These are phyloP conservation scores for Rhinolophus sinicus DNA, from an alignment of 2,113 vertebrate species.

Conservation along the genomic window DNA sequence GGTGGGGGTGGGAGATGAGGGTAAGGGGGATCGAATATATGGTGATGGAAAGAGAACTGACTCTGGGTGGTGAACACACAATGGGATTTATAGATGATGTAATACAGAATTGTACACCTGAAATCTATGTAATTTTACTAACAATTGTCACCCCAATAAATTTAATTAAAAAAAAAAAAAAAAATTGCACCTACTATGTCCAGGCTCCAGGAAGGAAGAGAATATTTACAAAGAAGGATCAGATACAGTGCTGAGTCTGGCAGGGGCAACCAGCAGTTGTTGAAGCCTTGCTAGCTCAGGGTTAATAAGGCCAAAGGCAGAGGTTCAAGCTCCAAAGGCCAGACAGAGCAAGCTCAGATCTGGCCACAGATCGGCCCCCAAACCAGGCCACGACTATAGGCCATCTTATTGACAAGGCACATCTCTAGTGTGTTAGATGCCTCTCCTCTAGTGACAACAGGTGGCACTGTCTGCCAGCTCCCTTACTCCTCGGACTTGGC, in stretches of 20 bases:
- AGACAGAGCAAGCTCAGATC: not conserved
- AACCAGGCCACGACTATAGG: not conserved
- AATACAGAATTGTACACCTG: too few relatives aligned
- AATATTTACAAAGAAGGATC: not conserved
- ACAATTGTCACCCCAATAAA: too few relatives aligned
- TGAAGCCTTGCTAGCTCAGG: not conserved
- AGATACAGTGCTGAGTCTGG: not conserved
- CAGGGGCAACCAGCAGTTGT: not conserved
- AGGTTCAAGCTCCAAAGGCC: not conserved
- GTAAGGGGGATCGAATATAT: too few relatives aligned
- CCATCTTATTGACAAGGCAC: accelerated
- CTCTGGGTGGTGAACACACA: too few relatives aligned
- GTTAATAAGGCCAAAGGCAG: not conserved
- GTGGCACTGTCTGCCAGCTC: not conserved
- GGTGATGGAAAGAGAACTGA: too few relatives aligned
- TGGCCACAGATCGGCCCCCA: accelerated
- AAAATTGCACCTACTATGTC: not conserved
- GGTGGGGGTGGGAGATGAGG: too few relatives aligned
- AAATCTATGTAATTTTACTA: too few relatives aligned
- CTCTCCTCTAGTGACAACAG: not conserved
- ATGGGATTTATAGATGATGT: too few relatives aligned
- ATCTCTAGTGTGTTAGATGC: accelerated
- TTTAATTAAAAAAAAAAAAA: not conserved
- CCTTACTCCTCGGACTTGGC: not conserved
- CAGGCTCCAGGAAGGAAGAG: not conserved